Base-by-base conservation (phyloP, 2,888 invertebrate genomes). In the Myopa testacea region DNA sequence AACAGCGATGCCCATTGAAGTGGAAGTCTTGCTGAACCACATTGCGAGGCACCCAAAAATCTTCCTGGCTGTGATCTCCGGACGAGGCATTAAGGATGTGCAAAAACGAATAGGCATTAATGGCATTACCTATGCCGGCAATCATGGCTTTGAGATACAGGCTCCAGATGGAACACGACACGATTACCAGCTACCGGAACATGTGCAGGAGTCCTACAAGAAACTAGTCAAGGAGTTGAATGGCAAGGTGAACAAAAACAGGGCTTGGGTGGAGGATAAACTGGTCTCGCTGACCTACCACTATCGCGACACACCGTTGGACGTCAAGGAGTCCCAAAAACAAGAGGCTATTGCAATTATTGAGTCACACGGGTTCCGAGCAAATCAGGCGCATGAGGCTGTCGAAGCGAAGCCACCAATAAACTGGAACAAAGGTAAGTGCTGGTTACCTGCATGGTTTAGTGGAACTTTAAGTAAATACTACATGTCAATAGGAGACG, bases 231-330 rank as follows among this genome's bases (percentile, higher is more conserved):
- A 92, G 82, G 91, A 92, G 52, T 89, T 95, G 19, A 93, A 93
- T 82, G 92, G 93, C 79, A 91, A 92, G 85, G 91, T 92, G 84
- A 81, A 86, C 68, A 86, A 82, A 80, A 92, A 94, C 79, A 94
- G 94, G 5, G 94, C 94, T 0, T 94, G 94, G 94, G 93, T 94
- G 0, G 94, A 94, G 85, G 94, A 94, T 85, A 94, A 94, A 85
- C 93, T 92, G 3, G 93, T 93, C 0, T 90, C 94, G 0, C 87
- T 94, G 65, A 94, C 94, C 6, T 94, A 93, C 87, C 94, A 94
- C 84, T 94, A 93, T 85, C 91, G 94, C 1, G 93, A 94, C 82
- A 92, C 93, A 0, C 93, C 93, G 0, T 85, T 90, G 19, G 90
- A 92, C 67, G 83, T 91, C 8, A 90, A 93, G 75, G 90, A 91